phyloP scores from a whole-genome alignment of 2,797 vertebrate species.

The Manis pentadactyla region DNA sequence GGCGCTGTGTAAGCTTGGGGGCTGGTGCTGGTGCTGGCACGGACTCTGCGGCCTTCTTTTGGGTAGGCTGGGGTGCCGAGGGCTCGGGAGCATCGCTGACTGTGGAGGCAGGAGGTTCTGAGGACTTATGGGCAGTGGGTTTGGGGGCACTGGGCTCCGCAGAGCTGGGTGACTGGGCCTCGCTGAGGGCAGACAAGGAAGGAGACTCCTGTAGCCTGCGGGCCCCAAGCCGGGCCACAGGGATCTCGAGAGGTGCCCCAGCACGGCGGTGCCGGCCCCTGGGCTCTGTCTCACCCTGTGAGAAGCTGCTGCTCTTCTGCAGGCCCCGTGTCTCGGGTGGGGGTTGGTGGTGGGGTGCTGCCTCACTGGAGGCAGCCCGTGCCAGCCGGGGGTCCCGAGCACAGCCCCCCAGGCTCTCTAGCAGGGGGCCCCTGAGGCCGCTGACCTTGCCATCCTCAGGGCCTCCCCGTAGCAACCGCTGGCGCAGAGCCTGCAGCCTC shows the following conservation, averaged over 20 bases:
- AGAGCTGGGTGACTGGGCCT: constrained; percentile 88
- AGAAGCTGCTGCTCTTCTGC: constrained; percentile 97
- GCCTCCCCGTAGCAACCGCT: constrained; percentile 93
- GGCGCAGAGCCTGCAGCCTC: constrained; percentile 96
- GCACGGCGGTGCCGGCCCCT: constrained; percentile 93
- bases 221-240: constrained; percentile 91
- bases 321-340: constrained; percentile 89
- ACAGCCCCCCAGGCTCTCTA: constrained; percentile 94
- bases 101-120: background rate
- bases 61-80: constrained; percentile 32
- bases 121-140: background rate
- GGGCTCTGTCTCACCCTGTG: constrained; percentile 95
- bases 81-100: background rate
- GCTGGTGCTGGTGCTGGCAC: background rate
- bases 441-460: constrained; percentile 96
- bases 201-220: constrained; percentile 94
- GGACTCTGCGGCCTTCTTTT: background rate
- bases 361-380: constrained; percentile 95
- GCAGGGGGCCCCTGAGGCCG: constrained; percentile 95
- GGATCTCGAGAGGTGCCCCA: constrained; percentile 96
- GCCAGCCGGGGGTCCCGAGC: constrained; percentile 91
- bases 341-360: constrained; percentile 89
- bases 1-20: background rate
- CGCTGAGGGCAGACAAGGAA: constrained; percentile 95
- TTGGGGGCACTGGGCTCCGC: constrained; percentile 83